Conservation (phyloP, 2,888 invertebrate species). For the Belgica antarctica region DNA sequence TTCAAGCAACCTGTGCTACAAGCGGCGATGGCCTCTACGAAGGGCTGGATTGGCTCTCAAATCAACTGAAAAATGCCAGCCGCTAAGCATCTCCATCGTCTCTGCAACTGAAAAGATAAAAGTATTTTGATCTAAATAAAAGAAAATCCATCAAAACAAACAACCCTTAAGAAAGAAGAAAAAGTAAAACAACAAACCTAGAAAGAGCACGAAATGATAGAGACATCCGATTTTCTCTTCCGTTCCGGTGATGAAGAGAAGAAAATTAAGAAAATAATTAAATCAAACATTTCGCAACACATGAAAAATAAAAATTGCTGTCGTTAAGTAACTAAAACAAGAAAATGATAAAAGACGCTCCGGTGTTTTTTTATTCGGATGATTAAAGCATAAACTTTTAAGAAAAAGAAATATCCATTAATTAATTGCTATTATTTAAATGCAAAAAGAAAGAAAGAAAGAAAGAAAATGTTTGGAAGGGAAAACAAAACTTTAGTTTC, state of each 20-base stretch:
- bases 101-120: conserved; percentile 45
- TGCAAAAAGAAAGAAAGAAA: background rate
- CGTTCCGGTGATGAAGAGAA: conserved; percentile 10
- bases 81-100: conserved; percentile 64
- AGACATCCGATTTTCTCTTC: background rate
- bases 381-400: conserved; percentile 36
- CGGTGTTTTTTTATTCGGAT: conserved; percentile 16
- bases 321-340: conserved; percentile 34
- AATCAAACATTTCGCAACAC: conserved; percentile 19
- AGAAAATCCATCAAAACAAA: conserved; percentile 30
- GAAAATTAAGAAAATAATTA: conserved; percentile 11
- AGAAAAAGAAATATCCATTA: conserved; percentile 41
- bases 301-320: conserved; percentile 35
- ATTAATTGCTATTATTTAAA: conserved; percentile 42
- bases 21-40: conserved; percentile 98
- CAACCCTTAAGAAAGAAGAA: no score
- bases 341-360: conserved; percentile 26
- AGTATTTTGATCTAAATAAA: conserved; percentile 44
- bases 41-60: conserved; percentile 99
- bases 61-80: conserved; percentile 97
- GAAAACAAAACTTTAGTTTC: background rate
- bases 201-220: background rate
- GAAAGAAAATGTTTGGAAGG: background rate
- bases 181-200: conserved; percentile 9
- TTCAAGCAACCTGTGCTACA: conserved; percentile 97